A percentile compares a stretch with the other conserved stretches of the same genome.
phyloP scores from a whole-genome alignment of 2,888 invertebrate species.

The Yponomeuta malinellus region DNA sequence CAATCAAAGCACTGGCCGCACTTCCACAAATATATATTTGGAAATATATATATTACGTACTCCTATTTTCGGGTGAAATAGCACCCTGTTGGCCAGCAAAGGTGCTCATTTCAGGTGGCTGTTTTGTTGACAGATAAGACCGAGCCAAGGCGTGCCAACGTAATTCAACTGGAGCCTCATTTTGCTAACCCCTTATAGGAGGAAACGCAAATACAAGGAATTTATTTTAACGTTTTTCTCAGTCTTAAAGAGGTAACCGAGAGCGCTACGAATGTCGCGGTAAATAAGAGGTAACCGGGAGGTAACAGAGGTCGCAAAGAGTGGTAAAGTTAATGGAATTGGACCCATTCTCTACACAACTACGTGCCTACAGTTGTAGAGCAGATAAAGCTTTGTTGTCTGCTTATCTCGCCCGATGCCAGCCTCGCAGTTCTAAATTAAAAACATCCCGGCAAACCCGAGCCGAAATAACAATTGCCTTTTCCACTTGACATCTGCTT shows the following conservation, averaged over 20 bases:
- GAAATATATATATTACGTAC: no score
- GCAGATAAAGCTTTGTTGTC: constrained; percentile 57
- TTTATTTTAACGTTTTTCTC: not conserved
- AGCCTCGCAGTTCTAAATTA: not conserved
- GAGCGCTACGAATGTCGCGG: not conserved
- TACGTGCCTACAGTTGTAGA: constrained; percentile 42
- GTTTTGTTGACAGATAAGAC: constrained; percentile 62
- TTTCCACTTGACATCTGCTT: constrained; percentile 8
- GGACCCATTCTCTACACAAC: constrained; percentile 19
- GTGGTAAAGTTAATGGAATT: not conserved
- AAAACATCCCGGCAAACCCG: constrained; percentile 6
- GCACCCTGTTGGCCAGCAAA: not conserved
- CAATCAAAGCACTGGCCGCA: no score
- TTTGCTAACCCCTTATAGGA: constrained; percentile 25
- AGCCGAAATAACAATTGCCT: constrained; percentile 5
- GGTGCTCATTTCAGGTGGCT: constrained; percentile 28
- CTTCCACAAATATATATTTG: no score
- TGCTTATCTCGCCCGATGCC: constrained; percentile 42
- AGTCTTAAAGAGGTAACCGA: not conserved
- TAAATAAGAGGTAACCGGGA: not conserved
- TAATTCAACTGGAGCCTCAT: constrained; percentile 43
- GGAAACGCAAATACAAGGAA: not conserved
- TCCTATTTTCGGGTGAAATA: not conserved
- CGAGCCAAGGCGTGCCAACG: constrained; percentile 47
- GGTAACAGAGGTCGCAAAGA: not conserved